These are phyloP conservation scores for Branchinecta sandiegonensis DNA, from an alignment of 2,888 invertebrate genomes.

Conservation along the genomic window DNA sequence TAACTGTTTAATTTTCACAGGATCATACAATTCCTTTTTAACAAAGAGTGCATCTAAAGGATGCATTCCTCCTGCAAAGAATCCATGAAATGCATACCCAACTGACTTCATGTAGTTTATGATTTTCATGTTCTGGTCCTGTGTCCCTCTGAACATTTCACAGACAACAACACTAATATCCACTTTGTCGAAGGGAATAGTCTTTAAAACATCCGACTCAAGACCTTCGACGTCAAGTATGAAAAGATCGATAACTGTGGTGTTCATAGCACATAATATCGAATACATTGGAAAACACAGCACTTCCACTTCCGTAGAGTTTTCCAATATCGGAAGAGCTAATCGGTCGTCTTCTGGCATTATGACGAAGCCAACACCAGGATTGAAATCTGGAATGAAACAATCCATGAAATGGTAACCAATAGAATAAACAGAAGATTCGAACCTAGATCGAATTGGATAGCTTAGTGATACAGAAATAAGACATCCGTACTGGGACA, in stretches of 20 bases:
- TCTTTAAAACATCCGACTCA: conserved; percentile 11
- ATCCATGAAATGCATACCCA: not conserved
- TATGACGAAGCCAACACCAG: conserved; percentile 4
- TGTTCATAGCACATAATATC: not conserved
- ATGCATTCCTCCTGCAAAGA: conserved; percentile 9
- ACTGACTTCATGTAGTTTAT: not conserved
- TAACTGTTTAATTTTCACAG: not conserved
- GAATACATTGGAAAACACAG: conserved; percentile 5
- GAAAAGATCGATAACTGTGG: not conserved
- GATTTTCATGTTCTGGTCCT: not conserved
- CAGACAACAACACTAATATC: not conserved
- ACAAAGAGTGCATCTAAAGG: not conserved
- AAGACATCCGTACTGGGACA: too few species aligned
- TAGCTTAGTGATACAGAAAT: too few species aligned
- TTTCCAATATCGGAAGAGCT: not conserved
- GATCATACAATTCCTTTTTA: not conserved
- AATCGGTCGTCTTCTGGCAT: not conserved
- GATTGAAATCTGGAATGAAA: not conserved
- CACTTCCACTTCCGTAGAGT: not conserved
- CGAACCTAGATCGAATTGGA: too few species aligned
- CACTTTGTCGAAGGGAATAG: not conserved
- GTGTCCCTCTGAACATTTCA: not conserved
- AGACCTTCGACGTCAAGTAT: not conserved
- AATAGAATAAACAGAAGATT: too few species aligned
- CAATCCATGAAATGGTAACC: too few species aligned